A percentile compares a stretch with the other conserved stretches of the same genome.
These are phyloP conservation scores for Andrena bucephala DNA, from an alignment of 2,888 invertebrate genomes.

Conservation along the genomic window DNA sequence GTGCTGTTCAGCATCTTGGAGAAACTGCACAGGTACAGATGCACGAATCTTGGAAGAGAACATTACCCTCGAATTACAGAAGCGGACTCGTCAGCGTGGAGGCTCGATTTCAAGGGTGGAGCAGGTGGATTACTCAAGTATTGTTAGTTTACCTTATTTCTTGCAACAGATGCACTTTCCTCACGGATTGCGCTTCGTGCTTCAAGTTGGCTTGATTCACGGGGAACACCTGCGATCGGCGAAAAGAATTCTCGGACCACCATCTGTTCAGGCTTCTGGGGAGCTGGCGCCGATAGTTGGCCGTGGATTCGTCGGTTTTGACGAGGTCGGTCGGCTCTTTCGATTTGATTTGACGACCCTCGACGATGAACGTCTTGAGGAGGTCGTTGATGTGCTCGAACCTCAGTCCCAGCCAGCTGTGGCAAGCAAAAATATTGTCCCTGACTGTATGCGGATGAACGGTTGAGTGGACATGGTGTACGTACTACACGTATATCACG, in stretches of 20 bases:
- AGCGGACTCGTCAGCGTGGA: background rate
- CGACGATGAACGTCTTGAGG: background rate
- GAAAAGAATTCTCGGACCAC: background rate
- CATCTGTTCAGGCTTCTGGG: background rate
- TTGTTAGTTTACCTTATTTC: slow-evolving; percentile 18
- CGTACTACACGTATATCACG: background rate
- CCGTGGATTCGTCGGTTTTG: too few species aligned
- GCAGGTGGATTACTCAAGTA: too few species aligned
- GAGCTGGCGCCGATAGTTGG: background rate
- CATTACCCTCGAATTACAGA: background rate
- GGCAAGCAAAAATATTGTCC: background rate
- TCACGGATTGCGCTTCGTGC: background rate
- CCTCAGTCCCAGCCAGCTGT: background rate
- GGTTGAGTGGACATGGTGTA: too few species aligned
- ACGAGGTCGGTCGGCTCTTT: background rate
- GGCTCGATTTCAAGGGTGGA: too few species aligned
- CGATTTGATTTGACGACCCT: background rate
- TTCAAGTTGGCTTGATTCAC: background rate
- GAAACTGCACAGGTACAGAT: slow-evolving; percentile 63
- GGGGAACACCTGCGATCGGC: background rate
- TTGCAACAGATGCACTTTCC: slow-evolving; percentile 8
- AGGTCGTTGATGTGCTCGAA: background rate
- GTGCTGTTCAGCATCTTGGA: slow-evolving; percentile 36
- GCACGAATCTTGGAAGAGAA: slow-evolving; percentile 13
- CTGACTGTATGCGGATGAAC: background rate